Evolutionary conservation across 2,888 invertebrate genomes (phyloP), one percentile per base, ranked within the genome.

Genomic region (Zygogramma bicolorata): DNA sequence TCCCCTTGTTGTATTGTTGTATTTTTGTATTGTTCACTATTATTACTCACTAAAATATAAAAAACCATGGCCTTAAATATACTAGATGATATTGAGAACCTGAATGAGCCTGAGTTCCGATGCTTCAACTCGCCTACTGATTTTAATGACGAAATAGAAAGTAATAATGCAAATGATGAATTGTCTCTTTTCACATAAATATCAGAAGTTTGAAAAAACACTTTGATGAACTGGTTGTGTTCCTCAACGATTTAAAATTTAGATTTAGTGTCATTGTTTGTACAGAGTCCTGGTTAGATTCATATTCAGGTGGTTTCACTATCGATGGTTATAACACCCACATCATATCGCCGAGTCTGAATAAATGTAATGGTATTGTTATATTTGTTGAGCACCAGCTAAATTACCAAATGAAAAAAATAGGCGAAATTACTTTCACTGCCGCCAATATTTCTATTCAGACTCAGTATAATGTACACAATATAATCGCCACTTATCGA

Each of bases 231-330:
- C 25, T 57, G 25, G 57, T 57, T 25, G 22, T 57, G 13, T 57
- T 25, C 25, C 57, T 57, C 25, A 57, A 57, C n/a, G 25, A 57
- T 57, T 57, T 25, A 57, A 22, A 57, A 57, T 57, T n/a, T n/a
- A n/a, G n/a, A n/a, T n/a, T 57, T 10, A 57, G 25, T 8, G 10
- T 57, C 20, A 57, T 57, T n/a, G 25, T 57, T 4, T 57, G 25
- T 57, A 57, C 57, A 57, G 22, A 57, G 8, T 57, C 57, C 25
- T 57, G 25, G 22, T 15, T 57, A n/a, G 25, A 57, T 57, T 57
- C 57, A 57, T 57, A 8, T 25, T 57, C 57, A n/a, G 57, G 7
- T 10, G 22, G 49, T 18, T 49, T 38, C 13, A 38, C 38, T 13
- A 38, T 38, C 13, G 38, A 38, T 8, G 38, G 38, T 5, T 38